Evolutionary conservation across 1,140 invertebrate species (phyloP), one percentile per base, ranked within the genome.

Genomic region (Neodiprion pinetum): DNA sequence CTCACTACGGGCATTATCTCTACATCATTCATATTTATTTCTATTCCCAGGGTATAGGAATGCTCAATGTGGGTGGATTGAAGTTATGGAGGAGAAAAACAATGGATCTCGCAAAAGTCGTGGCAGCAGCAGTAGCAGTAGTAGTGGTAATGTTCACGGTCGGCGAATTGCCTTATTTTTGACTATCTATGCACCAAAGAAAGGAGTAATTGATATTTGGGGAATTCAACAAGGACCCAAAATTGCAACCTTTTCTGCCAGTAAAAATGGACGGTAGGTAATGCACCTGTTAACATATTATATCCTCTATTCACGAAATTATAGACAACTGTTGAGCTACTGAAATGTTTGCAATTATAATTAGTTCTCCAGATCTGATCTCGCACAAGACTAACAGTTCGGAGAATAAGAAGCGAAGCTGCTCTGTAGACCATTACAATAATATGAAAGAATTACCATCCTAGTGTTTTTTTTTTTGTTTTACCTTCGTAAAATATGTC

Each of bases 61-160:
- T 88, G 96, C 97, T 9, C 95, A 98, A 83, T 96, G 95, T 88
- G 94, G 94, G 9, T 99, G 97, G 93, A 89, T 98, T 65, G 93
- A 96, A 88, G 94, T 94, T 50, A 84, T 90, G 9, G 94, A 95
- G 82, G 92, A 93, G 78, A 90, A 90, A 53, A 80, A 84, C 78
- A 81, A 83, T 5, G 79, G 80, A 74, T 76, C 80, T 76, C 80
- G 80, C 74, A 89, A 90, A 75, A 80, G 83, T 74, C 82, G 88
- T 70, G 86, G 79, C 70, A 90, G 87, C 82, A 86, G 86, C 61
- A 84, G 85, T 40, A 84, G 88, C 47, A 84, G 85, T 40, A 84
- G 88, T 48, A 86, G 70, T 49, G 73, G 53, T 53, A 40, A 72
- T 75, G 7, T 65, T 72, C 76, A 74, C 17, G 8, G 21, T 11